Base-by-base conservation (phyloP, 2,797 vertebrate species). In the Muscicapa comitata region DNA sequence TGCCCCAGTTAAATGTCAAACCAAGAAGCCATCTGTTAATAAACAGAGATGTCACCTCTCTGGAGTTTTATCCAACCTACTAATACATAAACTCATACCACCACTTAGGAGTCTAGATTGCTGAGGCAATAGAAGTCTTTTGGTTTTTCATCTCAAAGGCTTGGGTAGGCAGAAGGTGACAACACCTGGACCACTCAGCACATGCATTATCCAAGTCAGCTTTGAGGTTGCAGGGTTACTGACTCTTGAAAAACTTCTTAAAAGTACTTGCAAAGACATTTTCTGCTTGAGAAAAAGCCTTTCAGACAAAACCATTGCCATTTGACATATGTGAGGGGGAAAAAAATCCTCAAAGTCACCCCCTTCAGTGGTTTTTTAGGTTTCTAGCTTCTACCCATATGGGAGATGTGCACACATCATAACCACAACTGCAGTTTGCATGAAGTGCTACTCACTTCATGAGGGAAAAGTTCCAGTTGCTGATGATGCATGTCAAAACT, bases 1-100 rank as follows among this genome's bases (percentile, higher is more conserved):
- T 93, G 29, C 18, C 38, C 20, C 31, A 66, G 26, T 51, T 81
- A 95, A 94, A 95, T 84, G 86, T 92, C 95, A 95, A 59, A 90
- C 1, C 15, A 96, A 88, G 82, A 92, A 67, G 57, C 63, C 88
- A 90, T 93, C 90, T 86, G 86, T 75, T 95, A 95, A 88, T 93
- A 78, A 91, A 66, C n/a, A 90, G 35, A 91, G 78, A 88, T 1
- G 5, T 77, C 68, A 80, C 21, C 65, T 88, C 93, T 83, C 79
- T 51, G 10, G 73, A 86, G 45, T 73, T 94, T 63, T 80, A 48
- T 42, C 48, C 61, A 79, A 26, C 12, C 24, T 62, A 79, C 63
- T 67, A 79, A 62, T 48, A 95, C 74, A 48, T 51, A 72, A 90
- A 77, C 15, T 74, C 37, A 35, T 18, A 63, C 6, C 61, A 91